A percentile compares a stretch with the other conserved stretches of the same genome.
Evolutionary conservation across 2,797 vertebrate genomes (phyloP).

Genomic region (Diceros bicornis): DNA sequence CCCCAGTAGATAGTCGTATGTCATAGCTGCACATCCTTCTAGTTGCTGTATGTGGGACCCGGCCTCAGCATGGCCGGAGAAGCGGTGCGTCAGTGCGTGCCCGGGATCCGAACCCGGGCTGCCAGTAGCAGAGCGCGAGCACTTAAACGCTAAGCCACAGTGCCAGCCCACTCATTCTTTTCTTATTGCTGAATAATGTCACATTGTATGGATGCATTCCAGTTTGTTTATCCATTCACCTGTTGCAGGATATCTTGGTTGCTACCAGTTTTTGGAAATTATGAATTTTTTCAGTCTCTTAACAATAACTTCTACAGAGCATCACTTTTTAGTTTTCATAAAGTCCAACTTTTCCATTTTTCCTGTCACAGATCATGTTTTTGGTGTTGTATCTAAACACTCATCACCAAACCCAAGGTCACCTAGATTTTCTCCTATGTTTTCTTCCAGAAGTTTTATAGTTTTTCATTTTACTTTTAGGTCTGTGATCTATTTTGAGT

Average conservation of each 20-base stretch:
- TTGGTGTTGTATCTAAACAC: not conserved
- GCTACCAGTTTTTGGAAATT: not conserved
- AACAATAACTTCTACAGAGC: not conserved
- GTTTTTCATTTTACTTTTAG: not conserved
- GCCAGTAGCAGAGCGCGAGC: no score
- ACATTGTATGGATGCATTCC: no score
- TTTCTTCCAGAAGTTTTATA: not conserved
- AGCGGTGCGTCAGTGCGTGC: no score
- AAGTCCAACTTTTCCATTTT: not conserved
- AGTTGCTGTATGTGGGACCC: no score
- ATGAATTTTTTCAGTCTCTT: not conserved
- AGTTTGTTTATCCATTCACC: not conserved
- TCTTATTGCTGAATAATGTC: not conserved
- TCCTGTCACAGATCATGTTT: not conserved
- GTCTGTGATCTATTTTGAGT: not conserved
- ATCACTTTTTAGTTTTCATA: not conserved
- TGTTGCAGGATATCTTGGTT: not conserved
- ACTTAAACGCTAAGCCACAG: no score
- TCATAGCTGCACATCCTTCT: no score
- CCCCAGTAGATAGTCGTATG: no score
- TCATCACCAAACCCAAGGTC: not conserved
- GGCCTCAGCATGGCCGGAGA: no score
- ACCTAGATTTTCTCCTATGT: not conserved
- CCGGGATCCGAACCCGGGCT: no score
- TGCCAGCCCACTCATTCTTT: not conserved